Evolutionary conservation across 2,888 invertebrate genomes (phyloP), one percentile per base, ranked within the genome.

Genomic region (Thera britannica): DNA sequence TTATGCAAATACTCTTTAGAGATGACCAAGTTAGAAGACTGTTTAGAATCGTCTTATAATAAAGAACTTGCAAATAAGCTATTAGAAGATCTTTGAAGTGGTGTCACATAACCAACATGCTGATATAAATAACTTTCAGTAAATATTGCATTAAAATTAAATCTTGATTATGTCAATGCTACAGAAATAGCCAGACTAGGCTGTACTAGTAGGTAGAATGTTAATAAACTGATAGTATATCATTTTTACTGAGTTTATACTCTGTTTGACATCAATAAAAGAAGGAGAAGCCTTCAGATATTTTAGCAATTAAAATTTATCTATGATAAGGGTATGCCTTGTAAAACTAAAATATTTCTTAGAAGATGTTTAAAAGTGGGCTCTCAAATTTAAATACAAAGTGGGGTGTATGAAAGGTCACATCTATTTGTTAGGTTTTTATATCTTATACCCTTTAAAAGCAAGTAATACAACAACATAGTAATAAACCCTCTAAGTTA

Each of bases 31-130:
- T 9, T 9, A 52, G 3, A 9, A 9, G 7, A 52, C 3, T 34
- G 2, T 34, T 34, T 52, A 8, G 23, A 9, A 52, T 23, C 23
- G 8, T 23, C 8, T 41, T 41, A 41, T 7, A 41, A 41, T 41
- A 41, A 41, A 7, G 6, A 41, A 41, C 41, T 41, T 41, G 2
- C 36, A 34, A 52, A 34, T 11, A 49, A 35, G n/a, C 9, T 48
- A 52, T 69, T 73, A 72, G 60, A 74, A 80, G 83, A 86, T 86
- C 78, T 85, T 84, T 83, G 82, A 85, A 75, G 80, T 83, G 80
- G 67, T 65, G 49, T 34, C 58, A 34, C 12, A 54, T 54, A 41
- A 64, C 60, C 58, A 56, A 55, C 52, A 67, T 51, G 57, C 12
- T n/a, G 41, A 57, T 52, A 58, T 51, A 52, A 51, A 57, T 63